Conservation (phyloP, 2,888 invertebrate genomes). For the Ennomos fuscantarius region DNA sequence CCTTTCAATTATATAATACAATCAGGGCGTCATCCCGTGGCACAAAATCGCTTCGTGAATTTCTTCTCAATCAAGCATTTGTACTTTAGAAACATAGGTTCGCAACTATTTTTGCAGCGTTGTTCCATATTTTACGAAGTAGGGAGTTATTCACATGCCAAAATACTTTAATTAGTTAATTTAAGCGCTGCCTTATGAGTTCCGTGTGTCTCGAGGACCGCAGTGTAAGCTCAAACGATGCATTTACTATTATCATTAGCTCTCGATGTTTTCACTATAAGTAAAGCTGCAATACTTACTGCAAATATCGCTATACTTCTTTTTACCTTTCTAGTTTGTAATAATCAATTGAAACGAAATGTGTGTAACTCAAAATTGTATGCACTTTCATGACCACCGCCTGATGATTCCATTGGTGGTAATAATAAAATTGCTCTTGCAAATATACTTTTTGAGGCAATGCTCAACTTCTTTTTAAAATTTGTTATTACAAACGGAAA, state of each 20-base stretch:
- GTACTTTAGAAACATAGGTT: conserved; percentile 18
- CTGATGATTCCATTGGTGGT: too few species aligned
- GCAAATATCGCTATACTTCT: conserved; percentile 13
- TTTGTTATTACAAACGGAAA: conserved; percentile 14
- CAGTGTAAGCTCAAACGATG: conserved; percentile 37
- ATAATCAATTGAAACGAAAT: neutral
- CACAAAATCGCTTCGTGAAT: conserved; percentile 6
- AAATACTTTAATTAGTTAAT: conserved; percentile 8
- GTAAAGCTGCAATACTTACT: conserved; percentile 17
- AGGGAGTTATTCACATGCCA: conserved; percentile 12
- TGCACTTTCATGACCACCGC: too few species aligned
- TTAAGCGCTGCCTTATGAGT: conserved; percentile 12
- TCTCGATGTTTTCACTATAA: conserved; percentile 34
- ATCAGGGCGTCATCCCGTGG: conserved; percentile 5
- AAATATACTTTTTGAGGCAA: too few species aligned
- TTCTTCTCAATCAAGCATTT: conserved; percentile 8
- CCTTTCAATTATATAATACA: neutral
- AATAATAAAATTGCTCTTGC: too few species aligned
- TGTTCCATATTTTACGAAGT: conserved; percentile 13
- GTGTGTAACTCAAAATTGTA: too few species aligned
- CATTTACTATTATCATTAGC: conserved; percentile 43
- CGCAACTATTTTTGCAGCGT: conserved; percentile 24
- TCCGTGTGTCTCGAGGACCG: conserved; percentile 3
- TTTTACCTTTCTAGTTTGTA: conserved; percentile 19
- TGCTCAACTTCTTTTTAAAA: conserved; percentile 4